These are phyloP conservation scores for Rhyzopertha dominica DNA, from an alignment of 1,140 invertebrate genomes.

Conservation along the genomic window DNA sequence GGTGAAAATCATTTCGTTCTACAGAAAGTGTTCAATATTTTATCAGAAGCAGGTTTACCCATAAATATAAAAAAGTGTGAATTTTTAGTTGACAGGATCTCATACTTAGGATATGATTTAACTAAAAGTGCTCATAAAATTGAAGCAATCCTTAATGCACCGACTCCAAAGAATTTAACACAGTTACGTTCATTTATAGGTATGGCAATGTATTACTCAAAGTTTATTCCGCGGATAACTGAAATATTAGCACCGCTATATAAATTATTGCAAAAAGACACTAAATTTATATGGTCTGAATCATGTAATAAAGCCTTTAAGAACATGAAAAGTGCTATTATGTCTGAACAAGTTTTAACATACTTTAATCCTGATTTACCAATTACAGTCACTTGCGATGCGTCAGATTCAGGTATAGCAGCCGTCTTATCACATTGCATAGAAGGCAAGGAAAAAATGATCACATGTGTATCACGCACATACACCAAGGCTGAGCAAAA, in stretches of 20 bases:
- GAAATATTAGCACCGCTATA: too few relatives aligned
- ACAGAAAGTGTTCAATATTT: slow-evolving; percentile 8
- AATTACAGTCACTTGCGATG: slow-evolving; percentile 32
- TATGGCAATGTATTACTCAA: slow-evolving; percentile 39
- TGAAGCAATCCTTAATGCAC: slow-evolving; percentile 37
- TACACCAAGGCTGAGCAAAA: slow-evolving; percentile 46
- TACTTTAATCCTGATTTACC: slow-evolving; percentile 26
- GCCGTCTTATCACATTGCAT: slow-evolving; percentile 28
- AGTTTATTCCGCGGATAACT: slow-evolving; percentile 34
- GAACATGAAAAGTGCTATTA: slow-evolving; percentile 31
- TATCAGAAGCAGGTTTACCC: slow-evolving; percentile 31
- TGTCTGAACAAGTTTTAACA: slow-evolving; percentile 26
- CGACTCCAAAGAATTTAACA: slow-evolving; percentile 24
- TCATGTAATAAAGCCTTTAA: slow-evolving; percentile 27
- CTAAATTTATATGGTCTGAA: slow-evolving; percentile 37
- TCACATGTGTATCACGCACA: slow-evolving; percentile 47
- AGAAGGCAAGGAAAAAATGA: slow-evolving; percentile 41
- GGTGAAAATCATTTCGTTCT: slow-evolving; percentile 24
- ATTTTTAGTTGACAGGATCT: slow-evolving; percentile 25
- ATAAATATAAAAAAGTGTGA: slow-evolving; percentile 31
- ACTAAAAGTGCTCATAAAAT: slow-evolving; percentile 35
- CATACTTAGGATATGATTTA: slow-evolving; percentile 39
- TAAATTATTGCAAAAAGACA: slow-evolving; percentile 37
- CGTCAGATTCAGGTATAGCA: slow-evolving; percentile 25
- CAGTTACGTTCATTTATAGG: slow-evolving; percentile 39